Evolutionary conservation across 2,797 vertebrate genomes (phyloP).

Genomic region (Anableps anableps): DNA sequence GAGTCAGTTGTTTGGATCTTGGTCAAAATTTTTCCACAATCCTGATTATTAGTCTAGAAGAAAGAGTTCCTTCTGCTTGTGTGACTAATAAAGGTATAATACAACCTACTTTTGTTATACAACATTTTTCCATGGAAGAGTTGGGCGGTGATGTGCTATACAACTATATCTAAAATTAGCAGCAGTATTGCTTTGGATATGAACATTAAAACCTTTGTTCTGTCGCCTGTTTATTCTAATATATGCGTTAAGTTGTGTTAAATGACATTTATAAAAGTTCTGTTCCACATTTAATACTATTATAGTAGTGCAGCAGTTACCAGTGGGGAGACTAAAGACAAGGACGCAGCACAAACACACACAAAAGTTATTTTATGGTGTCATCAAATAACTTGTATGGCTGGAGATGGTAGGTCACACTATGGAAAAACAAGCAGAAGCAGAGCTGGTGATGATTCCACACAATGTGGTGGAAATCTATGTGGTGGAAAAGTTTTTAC

Average conservation of each 20-base stretch:
- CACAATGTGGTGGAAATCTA: too few species aligned
- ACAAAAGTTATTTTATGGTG: background rate
- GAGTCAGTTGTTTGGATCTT: conserved; percentile 77
- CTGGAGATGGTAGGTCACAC: background rate
- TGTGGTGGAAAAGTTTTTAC: background rate
- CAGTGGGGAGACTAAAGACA: background rate
- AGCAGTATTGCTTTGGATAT: background rate
- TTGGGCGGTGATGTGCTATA: background rate
- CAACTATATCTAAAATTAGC: background rate
- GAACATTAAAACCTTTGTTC: background rate
- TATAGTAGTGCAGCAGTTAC: background rate
- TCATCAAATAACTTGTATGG: background rate
- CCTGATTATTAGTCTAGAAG: background rate
- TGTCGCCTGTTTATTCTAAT: background rate
- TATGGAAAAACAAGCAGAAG: too few species aligned
- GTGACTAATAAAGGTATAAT: background rate
- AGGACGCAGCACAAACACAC: background rate
- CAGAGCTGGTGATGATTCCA: too few species aligned
- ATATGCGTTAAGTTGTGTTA: background rate
- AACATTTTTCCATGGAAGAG: background rate
- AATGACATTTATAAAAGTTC: background rate
- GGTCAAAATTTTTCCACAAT: background rate
- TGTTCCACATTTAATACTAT: background rate
- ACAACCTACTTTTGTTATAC: background rate
- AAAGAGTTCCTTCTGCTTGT: background rate